Percentiles rank a stretch among this genome's conserved stretches.
phyloP scores from a whole-genome alignment of 2,113 vertebrate genomes.

The Sinocyclocheilus anophthalmus region DNA sequence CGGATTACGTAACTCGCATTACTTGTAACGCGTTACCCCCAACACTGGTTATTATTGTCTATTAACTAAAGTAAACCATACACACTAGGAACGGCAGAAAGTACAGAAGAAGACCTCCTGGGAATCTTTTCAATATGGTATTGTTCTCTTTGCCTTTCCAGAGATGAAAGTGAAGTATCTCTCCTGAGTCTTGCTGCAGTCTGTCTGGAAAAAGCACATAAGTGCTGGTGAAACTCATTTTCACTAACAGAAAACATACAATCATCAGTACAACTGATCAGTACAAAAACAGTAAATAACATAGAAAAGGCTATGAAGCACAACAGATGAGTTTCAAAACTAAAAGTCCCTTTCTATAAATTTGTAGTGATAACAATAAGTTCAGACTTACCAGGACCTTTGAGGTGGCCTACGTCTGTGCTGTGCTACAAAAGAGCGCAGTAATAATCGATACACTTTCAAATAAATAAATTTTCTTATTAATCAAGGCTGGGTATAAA shows the following conservation, averaged over 20 bases:
- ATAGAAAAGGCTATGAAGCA: background rate
- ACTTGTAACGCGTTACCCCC: no score
- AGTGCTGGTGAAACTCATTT: background rate
- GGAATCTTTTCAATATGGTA: background rate
- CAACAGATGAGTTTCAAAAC: background rate
- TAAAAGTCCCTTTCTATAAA: background rate
- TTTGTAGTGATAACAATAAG: background rate
- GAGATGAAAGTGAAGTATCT: background rate
- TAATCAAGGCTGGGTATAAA: no score
- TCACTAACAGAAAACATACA: constrained; percentile 3
- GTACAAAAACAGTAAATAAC: background rate
- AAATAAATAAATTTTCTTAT: no score
- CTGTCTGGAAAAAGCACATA: background rate
- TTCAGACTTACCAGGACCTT: background rate
- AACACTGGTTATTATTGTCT: background rate
- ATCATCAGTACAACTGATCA: background rate
- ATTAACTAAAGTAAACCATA: background rate
- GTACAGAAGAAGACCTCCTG: background rate
- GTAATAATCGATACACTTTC: no score
- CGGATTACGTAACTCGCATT: no score
- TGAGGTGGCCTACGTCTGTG: background rate
- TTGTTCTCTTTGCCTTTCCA: background rate
- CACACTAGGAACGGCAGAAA: background rate
- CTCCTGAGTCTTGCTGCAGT: constrained; percentile 1
- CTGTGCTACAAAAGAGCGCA: no score